These are phyloP conservation scores for Acrobasis repandana DNA, from an alignment of 2,888 invertebrate species.

Conservation along the genomic window DNA sequence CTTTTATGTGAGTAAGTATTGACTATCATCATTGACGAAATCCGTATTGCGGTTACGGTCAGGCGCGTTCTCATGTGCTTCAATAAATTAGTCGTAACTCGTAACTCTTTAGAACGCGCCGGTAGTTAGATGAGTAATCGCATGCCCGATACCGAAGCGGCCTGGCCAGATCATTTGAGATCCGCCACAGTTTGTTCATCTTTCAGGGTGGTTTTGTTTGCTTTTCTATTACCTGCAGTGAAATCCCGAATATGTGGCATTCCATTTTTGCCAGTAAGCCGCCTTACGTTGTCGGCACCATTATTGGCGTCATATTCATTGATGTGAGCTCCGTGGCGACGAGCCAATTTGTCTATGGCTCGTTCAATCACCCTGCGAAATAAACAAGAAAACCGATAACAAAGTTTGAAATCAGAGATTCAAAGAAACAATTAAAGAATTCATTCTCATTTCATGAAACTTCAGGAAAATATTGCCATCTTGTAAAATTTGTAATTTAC, in stretches of 20 bases:
- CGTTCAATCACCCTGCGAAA: conserved; percentile 91
- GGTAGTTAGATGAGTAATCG: too few relatives aligned
- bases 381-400: not conserved
- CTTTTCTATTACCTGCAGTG: conserved; percentile 84
- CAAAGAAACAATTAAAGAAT: conserved; percentile 2
- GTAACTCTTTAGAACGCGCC: too few relatives aligned
- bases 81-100: too few relatives aligned
- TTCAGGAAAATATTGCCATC: not conserved
- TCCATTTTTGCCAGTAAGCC: conserved; percentile 96
- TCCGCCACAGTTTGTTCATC: not conserved
- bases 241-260: conserved; percentile 97
- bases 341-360: conserved; percentile 96
- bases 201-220: not conserved
- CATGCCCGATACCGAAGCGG: too few relatives aligned
- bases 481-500: too few relatives aligned
- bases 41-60: too few relatives aligned
- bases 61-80: too few relatives aligned
- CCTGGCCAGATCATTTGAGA: too few relatives aligned
- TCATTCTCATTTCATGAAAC: not conserved
- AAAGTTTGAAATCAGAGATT: conserved; percentile 4
- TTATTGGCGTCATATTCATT: conserved; percentile 97
- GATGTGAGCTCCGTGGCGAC: conserved; percentile 95
- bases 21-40: too few relatives aligned
- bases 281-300: conserved; percentile 96
- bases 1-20: too few relatives aligned